Conservation (phyloP, 2,113 vertebrate genomes). For the Nothocercus julius region DNA sequence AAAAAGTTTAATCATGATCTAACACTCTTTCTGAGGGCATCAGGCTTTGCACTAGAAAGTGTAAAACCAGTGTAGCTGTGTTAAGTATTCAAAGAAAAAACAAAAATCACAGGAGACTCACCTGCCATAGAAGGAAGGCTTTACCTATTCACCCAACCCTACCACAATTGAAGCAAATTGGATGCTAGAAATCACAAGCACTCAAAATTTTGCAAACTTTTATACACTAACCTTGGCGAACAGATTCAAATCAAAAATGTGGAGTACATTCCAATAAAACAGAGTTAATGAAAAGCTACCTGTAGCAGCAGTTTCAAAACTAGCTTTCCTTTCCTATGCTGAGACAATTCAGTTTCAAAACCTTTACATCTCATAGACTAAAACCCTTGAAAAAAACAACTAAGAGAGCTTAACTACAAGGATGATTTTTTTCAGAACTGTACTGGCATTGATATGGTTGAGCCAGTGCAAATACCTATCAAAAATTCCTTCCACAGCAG, state of each 20-base stretch:
- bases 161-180: background rate
- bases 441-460: background rate
- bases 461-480: background rate
- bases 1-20: background rate
- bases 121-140: background rate
- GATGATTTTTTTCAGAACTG: background rate
- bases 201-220: background rate
- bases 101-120: background rate
- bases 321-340: background rate
- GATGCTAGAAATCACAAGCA: background rate
- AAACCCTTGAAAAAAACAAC: background rate
- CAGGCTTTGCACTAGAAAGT: background rate
- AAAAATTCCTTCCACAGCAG: background rate
- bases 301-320: background rate
- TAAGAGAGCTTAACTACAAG: background rate
- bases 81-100: background rate
- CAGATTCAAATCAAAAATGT: background rate
- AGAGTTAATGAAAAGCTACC: background rate
- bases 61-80: background rate
- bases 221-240: background rate
- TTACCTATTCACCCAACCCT: background rate
- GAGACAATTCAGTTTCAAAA: background rate
- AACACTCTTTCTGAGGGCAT: background rate
- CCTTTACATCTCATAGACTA: fast-evolving
- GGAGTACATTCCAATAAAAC: background rate